Base-by-base conservation (phyloP, 2,888 invertebrate species). In the Bimastos eiseni region DNA sequence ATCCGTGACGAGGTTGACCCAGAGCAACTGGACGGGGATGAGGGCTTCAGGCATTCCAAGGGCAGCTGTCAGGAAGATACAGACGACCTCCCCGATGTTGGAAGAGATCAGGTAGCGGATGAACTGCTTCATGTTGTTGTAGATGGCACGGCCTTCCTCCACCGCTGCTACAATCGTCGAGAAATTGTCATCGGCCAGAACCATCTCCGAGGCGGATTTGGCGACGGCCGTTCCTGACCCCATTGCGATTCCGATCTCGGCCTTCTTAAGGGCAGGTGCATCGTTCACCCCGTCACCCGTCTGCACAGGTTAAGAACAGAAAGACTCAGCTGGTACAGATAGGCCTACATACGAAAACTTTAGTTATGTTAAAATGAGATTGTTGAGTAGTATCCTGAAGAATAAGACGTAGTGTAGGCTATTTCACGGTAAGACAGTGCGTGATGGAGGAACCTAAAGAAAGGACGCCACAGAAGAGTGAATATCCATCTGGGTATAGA, bases 111-210 rank as follows among this genome's bases (percentile, higher is more conserved):
- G 97, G 96, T 99, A 99, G 95, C 99, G 98, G 96, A 99, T 99
- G 96, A 99, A 99, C 96, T 99, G 99, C 96, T 99, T 99, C 99
- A 99, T 99, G 97, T 99, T 99, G 97, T 99, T 99, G 97, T 99
- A 99, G 96, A 99, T 99, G 95, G 99, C 99, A 95, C 99, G 98
- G 95, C 99, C 99, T 96, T 91, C 91, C 41, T 91, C 91, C 19
- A 91, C 91, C 94, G 99, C 99, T 90, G 99, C 97, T 93, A 99
- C 99, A 95, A 99, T 99, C 94, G 99, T 98, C 92, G 99, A 98
- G 97, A 99, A 99, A 97, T 99, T 99, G 96, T 99, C 99, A 95
- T 99, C 99, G 95, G 99, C 99, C 96, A 99, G 96, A 93, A 99
- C 99, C 99, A 99, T 99, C 96, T 95, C 99, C 93, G 99, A 98